Conservation (phyloP, 2,113 vertebrate species). For the Tragelaphus buxtoni region DNA sequence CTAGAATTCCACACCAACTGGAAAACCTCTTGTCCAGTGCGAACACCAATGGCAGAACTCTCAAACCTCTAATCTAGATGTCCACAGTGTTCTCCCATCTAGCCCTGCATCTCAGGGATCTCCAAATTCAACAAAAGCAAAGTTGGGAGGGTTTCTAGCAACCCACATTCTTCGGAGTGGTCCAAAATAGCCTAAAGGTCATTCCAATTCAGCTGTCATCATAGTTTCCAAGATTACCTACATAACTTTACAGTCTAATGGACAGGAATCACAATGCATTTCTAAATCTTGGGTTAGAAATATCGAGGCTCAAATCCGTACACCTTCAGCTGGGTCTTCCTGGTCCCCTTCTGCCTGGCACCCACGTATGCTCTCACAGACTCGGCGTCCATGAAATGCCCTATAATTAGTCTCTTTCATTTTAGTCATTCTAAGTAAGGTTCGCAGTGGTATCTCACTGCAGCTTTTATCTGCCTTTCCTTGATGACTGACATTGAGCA, state of each 20-base stretch:
- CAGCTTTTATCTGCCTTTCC: not conserved
- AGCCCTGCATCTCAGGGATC: constrained; percentile 96
- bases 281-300: constrained; percentile 33
- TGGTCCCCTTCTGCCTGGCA: not conserved
- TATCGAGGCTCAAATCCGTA: not conserved
- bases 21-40: not conserved
- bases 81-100: constrained; percentile 85
- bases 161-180: constrained; percentile 96
- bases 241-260: constrained; percentile 98
- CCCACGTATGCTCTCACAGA: not conserved
- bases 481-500: not conserved
- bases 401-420: not conserved
- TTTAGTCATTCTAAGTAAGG: not conserved
- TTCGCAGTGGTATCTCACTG: not conserved
- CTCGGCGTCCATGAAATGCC: constrained; percentile 80
- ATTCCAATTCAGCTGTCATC: constrained; percentile 94
- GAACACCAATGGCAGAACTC: not conserved
- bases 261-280: constrained; percentile 92
- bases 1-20: not conserved
- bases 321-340: not conserved
- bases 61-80: not conserved
- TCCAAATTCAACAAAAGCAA: constrained; percentile 98
- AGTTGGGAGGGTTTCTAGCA: constrained; percentile 95
- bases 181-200: constrained; percentile 96
- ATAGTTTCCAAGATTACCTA: constrained; percentile 97